A percentile compares a stretch with the other conserved stretches of the same genome.
Conservation (phyloP, 2,113 vertebrate species). For the human region DNA sequence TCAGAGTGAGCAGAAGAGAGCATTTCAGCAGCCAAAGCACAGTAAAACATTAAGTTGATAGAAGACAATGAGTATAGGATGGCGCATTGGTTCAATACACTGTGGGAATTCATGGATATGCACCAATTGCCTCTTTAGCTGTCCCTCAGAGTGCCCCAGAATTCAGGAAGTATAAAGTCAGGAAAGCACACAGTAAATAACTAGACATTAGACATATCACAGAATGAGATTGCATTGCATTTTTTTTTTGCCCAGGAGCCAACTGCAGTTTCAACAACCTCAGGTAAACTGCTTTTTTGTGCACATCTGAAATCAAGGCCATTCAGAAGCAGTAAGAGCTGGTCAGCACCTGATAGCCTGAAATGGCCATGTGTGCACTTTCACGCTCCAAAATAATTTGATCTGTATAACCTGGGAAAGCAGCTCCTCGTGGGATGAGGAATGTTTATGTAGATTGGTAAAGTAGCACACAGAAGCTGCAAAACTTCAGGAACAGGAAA, state of each 20-base stretch:
- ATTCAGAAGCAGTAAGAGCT: not conserved
- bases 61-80: not conserved
- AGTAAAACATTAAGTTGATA: not conserved
- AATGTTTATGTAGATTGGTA: constrained; percentile 52
- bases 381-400: not conserved
- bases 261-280: not conserved
- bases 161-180: not conserved
- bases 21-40: not conserved
- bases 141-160: not conserved
- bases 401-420: not conserved
- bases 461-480: constrained; percentile 60
- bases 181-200: not conserved
- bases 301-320: not conserved
- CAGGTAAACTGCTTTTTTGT: not conserved
- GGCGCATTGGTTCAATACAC: not conserved
- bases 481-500: constrained; percentile 70
- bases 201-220: not conserved
- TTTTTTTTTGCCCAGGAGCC: not conserved
- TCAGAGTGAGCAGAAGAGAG: not conserved
- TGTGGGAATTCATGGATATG: not conserved
- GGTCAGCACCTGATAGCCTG: not conserved
- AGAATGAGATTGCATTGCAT: not conserved
- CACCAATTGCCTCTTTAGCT: not conserved
- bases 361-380: not conserved
- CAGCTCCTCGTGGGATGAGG: not conserved